Evolutionary conservation across 1,140 invertebrate genomes (phyloP).

Genomic region (Brachionus manjavacas): DNA sequence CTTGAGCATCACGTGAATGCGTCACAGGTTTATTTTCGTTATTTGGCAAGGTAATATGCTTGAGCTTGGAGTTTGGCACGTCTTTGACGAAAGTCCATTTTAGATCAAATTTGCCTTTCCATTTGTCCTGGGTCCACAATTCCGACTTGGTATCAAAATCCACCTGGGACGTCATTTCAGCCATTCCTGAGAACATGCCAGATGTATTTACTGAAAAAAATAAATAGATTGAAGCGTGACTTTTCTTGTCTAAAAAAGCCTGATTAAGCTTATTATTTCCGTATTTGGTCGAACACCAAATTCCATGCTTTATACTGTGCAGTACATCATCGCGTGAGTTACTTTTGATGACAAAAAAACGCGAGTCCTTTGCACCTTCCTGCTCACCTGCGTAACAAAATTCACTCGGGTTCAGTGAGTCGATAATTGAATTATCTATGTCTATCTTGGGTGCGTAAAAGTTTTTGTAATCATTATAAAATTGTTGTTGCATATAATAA

Average conservation of each 20-base stretch:
- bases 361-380: not conserved
- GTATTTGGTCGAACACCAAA: constrained; percentile 96
- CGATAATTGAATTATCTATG: not conserved
- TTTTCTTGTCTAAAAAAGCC: constrained; percentile 71
- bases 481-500: not conserved
- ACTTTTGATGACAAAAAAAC: constrained; percentile 38
- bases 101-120: constrained; percentile 79
- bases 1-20: constrained; percentile 92
- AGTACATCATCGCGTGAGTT: constrained; percentile 98
- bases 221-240: constrained; percentile 73
- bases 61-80: constrained; percentile 69
- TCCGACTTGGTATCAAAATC: constrained; percentile 67
- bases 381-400: constrained; percentile 19
- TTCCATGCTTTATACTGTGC: constrained; percentile 94
- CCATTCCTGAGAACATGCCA: constrained; percentile 96
- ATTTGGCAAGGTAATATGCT: constrained; percentile 91
- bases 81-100: constrained; percentile 99
- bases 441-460: not conserved
- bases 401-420: not conserved
- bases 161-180: constrained; percentile 87
- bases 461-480: not conserved
- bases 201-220: constrained; percentile 95
- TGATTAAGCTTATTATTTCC: constrained; percentile 91
- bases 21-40: constrained; percentile 98
- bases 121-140: constrained; percentile 63